Conservation (phyloP, 2,113 vertebrate species). For the Recurvirostra avosetta region DNA sequence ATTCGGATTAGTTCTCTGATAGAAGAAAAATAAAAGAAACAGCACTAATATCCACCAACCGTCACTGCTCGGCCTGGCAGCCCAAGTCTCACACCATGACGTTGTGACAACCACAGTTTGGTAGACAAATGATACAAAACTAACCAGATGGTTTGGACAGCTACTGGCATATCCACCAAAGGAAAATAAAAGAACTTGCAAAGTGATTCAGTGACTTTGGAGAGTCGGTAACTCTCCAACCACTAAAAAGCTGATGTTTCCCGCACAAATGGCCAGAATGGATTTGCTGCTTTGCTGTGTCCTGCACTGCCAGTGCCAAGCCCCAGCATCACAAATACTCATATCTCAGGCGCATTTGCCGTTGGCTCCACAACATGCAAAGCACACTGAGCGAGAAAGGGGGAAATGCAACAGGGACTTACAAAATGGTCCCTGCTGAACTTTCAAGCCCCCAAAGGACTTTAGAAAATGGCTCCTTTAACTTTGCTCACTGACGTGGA, state of each 20-base stretch:
- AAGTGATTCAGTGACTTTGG: neutral
- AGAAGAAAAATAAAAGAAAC: neutral
- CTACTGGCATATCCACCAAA: neutral
- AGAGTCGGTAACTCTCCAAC: neutral
- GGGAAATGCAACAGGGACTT: neutral
- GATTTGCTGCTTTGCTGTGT: neutral
- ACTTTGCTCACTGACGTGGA: neutral
- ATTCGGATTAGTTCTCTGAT: neutral
- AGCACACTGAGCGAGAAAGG: neutral
- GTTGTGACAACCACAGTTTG: neutral
- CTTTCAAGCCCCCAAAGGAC: neutral
- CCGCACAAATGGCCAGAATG: neutral
- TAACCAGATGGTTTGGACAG: neutral
- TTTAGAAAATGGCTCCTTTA: neutral
- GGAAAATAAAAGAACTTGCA: neutral
- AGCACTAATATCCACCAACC: neutral
- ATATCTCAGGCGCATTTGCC: neutral
- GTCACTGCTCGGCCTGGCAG: neutral
- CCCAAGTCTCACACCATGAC: neutral
- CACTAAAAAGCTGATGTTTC: neutral
- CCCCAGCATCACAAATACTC: neutral
- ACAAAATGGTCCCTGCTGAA: neutral
- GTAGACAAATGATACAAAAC: neutral
- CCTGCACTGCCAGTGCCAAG: neutral
- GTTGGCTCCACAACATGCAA: accelerated